A percentile compares a stretch with the other conserved stretches of the same genome.
Evolutionary conservation across 2,888 invertebrate species (phyloP).

Genomic region (Stenotaenia linearis): DNA sequence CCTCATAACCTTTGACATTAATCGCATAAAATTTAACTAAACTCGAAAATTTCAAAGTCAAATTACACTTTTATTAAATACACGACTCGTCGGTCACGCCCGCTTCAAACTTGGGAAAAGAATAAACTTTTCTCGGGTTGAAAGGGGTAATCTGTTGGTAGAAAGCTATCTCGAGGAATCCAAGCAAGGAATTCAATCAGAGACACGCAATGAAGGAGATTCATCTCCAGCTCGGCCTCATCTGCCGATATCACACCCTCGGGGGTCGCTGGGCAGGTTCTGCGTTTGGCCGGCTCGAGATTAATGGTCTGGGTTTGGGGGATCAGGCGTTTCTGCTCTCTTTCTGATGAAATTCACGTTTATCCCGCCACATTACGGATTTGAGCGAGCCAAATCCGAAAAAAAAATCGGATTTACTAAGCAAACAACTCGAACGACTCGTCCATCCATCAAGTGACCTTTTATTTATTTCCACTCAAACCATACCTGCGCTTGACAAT

Average conservation of each 20-base stretch:
- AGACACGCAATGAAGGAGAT: not conserved
- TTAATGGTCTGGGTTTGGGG: not conserved
- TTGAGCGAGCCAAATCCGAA: not conserved
- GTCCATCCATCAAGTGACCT: not conserved
- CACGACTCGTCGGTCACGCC: too few species aligned
- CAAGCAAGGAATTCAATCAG: slow-evolving; percentile 10
- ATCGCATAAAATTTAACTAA: not conserved
- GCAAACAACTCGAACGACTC: not conserved
- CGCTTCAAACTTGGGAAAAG: not conserved
- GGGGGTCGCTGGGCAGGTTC: not conserved
- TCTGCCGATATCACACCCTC: slow-evolving; percentile 22
- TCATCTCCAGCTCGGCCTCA: slow-evolving; percentile 3
- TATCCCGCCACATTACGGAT: not conserved
- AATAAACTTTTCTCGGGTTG: not conserved
- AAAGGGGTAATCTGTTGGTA: not conserved
- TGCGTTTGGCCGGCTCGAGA: not conserved
- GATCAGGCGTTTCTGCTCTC: not conserved
- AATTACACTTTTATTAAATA: not conserved
- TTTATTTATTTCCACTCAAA: not conserved
- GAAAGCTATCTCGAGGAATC: not conserved
- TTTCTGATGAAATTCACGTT: slow-evolving; percentile 18
- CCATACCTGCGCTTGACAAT: not conserved
- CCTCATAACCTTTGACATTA: not conserved
- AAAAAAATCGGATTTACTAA: not conserved
- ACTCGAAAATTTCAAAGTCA: not conserved